Conservation (phyloP, 1,140 invertebrate species). For the Harpegnathos saltator region DNA sequence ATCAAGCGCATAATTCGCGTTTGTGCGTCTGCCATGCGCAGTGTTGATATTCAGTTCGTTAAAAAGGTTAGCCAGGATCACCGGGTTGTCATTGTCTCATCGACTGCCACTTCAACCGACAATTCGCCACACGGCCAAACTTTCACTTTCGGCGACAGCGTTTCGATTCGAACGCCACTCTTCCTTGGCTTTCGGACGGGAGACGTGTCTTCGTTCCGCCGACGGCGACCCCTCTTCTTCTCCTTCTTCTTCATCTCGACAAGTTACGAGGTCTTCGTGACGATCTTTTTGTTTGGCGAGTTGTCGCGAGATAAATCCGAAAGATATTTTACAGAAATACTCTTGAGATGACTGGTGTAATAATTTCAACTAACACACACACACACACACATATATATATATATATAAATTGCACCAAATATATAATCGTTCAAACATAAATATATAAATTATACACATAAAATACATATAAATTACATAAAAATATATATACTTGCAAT, state of each 20-base stretch:
- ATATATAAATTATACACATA: too few species aligned
- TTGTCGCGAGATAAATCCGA: too few species aligned
- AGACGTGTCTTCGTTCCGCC: neutral
- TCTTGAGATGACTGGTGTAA: too few species aligned
- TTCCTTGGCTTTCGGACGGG: slow-evolving; percentile 17
- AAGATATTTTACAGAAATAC: too few species aligned
- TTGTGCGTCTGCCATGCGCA: too few species aligned
- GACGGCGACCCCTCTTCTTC: neutral
- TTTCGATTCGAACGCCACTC: slow-evolving; percentile 58
- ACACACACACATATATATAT: too few species aligned
- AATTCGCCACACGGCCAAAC: slow-evolving; percentile 70
- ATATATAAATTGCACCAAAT: too few species aligned
- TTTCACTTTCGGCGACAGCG: slow-evolving; percentile 76
- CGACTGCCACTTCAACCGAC: slow-evolving; percentile 68
- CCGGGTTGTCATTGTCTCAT: slow-evolving; percentile 73
- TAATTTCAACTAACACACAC: too few species aligned
- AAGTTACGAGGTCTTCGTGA: neutral
- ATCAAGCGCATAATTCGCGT: slow-evolving; percentile 25
- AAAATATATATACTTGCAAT: too few species aligned
- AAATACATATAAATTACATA: too few species aligned
- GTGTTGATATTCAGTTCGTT: slow-evolving; percentile 70
- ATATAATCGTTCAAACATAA: too few species aligned
- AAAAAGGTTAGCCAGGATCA: slow-evolving; percentile 71
- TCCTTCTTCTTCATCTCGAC: neutral
- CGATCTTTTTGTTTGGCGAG: neutral